Base-by-base conservation (phyloP, 1,140 invertebrate genomes). In the Bombyx mori region DNA sequence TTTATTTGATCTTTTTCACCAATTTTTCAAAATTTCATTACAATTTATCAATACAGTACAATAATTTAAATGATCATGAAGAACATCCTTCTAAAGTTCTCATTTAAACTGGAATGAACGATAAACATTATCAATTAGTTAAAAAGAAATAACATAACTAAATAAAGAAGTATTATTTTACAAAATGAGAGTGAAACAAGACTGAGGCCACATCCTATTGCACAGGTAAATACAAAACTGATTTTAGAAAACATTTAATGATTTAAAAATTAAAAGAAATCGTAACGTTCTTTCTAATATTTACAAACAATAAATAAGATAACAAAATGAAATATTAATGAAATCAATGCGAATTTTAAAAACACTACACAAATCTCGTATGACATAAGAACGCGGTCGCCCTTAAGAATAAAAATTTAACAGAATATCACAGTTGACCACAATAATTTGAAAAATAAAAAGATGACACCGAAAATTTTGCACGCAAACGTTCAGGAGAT, bases 371-470 rank as follows among this genome's bases (percentile, higher is more conserved):
- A 61, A 70, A 67, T 65, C 67, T 62, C 66, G 68, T 69, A 64
- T 57, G 69, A 79, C 73, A 68, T 65, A 63, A 77, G 70, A 73
- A 57, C 60, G 60, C 62, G 73, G 69, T 73, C 68, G 71, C 73
- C 72, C 74, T 79, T 81, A 82, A 75, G 72, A 86, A 85, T 82
- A 78, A 86, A 35, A 79, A 79, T 86, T 85, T 84, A 87, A 87
- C 80, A 84, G 85, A 87, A 87, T 87, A 87, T 87, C 83, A 87
- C 83, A 87, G 83, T 78, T 82, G 76, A 82, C 82, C 77, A 86
- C 82, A 82, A 85, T 77, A 81, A 79, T 63, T 77, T 65, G 26
- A 35, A 5, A 35, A 35, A 35, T 35, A 35, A 35, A 35, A 35
- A 35, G 26, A 35, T 35, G 26, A 35, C 26, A 35, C 26, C 2